Percentiles rank a stretch among this genome's conserved stretches.
Conservation (phyloP, 2,888 invertebrate genomes). For the Patella depressa region DNA sequence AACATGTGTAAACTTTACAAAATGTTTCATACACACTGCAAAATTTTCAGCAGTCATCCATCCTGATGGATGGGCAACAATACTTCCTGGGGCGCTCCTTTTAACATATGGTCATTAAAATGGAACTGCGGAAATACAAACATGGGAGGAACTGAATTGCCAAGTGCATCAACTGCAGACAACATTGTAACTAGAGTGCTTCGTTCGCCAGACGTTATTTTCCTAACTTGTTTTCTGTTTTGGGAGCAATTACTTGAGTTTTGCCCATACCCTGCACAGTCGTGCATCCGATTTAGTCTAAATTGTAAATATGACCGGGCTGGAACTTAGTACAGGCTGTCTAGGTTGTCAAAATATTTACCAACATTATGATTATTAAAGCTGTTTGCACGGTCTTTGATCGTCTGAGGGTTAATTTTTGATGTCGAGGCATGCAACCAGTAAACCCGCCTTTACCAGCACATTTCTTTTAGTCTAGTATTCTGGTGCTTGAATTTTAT, state of each 20-base stretch:
- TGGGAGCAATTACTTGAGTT: conserved; percentile 11
- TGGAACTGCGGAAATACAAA: conserved; percentile 31
- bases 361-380: conserved; percentile 35
- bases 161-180: conserved; percentile 25
- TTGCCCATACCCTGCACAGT: no score
- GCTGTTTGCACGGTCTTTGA: conserved; percentile 38
- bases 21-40: conserved; percentile 52
- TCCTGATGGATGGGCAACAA: conserved; percentile 32
- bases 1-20: conserved; percentile 43
- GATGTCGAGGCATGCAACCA: conserved; percentile 27
- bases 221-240: conserved; percentile 19
- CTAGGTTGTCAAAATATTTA: conserved; percentile 28
- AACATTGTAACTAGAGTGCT: conserved; percentile 2
- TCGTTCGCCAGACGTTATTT: conserved; percentile 28
- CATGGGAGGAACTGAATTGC: conserved; percentile 27
- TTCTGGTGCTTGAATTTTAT: conserved; percentile 24
- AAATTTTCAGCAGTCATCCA: conserved; percentile 62
- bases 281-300: no score
- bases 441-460: conserved; percentile 40
- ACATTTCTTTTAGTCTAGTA: conserved; percentile 30
- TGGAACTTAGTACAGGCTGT: no score
- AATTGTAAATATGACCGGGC: no score
- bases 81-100: conserved; percentile 11
- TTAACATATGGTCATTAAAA: conserved; percentile 8
- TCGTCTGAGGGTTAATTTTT: conserved; percentile 25